Base-by-base conservation (phyloP, 2,113 vertebrate genomes). In the Strix uralensis region DNA sequence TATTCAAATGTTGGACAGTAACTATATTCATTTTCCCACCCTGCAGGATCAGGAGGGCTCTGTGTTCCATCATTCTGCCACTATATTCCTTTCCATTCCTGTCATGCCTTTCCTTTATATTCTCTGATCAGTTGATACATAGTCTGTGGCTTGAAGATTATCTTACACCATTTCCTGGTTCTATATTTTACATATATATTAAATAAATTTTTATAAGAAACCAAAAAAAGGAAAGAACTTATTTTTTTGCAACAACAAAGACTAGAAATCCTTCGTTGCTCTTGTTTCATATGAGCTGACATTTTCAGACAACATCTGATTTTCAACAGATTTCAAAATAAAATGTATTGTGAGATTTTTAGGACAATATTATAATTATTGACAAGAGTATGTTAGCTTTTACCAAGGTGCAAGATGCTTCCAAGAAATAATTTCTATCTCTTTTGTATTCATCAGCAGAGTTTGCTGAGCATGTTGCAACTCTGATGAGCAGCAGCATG, bases 61-160 rank as follows among this genome's bases (percentile, higher is more conserved):
- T 59, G 26, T 51, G 21, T 88, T 71, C 10, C 63, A 74, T 8
- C 8, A 58, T 66, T 83, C 40, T 79, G 27, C 32, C 66, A 34
- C 19, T 61, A 13, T 47, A 13, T 52, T 94, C 14, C 13, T 81
- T 49, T 65, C 12, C 30, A 34, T 52, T 73, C 11, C 21, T 49
- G 5, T 67, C 71, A 6, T 34, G 2, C 0, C 15, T 42, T 78
- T 66, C 15, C 27, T 88, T 55, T 78, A 1, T 38, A 40, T 15
- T 85, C 7, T 67, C 29, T 74, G 25, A 70, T 46, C 13, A 74
- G 5, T 2, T 89, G 15, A 67, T 21, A 51, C 6, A 7, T 3
- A 74, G 11, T 46, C 14, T 0, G 1, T 59, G 32, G 16, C 8
- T 59, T 1, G 0, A 25, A 65, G 1, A n/a, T 49, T 74, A 62